phyloP scores from a whole-genome alignment of 2,888 invertebrate genomes.

The Cistogaster globosa region DNA sequence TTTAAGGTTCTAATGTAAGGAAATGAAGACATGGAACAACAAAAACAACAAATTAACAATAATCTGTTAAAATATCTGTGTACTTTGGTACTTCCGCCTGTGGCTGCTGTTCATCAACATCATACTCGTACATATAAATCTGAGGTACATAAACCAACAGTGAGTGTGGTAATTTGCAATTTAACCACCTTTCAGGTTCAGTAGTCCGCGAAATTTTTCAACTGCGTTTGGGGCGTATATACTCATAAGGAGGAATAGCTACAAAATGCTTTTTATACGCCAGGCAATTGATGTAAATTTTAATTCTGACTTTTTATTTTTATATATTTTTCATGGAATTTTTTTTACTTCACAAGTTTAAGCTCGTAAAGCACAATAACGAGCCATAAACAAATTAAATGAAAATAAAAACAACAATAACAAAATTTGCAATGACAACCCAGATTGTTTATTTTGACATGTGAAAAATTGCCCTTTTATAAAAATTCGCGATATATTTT shows the following conservation, averaged over 20 bases:
- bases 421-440: slow-evolving; percentile 63
- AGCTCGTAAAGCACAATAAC: slow-evolving; percentile 45
- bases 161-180: slow-evolving; percentile 82
- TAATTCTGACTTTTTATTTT: slow-evolving; percentile 45
- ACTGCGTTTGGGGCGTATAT: slow-evolving; percentile 32
- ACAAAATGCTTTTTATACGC: slow-evolving; percentile 60
- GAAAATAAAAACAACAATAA: slow-evolving; percentile 29
- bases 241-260: not conserved
- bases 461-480: slow-evolving; percentile 60
- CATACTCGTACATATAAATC: not conserved
- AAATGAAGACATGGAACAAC: slow-evolving; percentile 48
- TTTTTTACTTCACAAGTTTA: slow-evolving; percentile 27
- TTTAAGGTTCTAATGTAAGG: slow-evolving; percentile 59
- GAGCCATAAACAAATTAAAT: slow-evolving; percentile 68
- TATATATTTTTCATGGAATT: slow-evolving; percentile 41
- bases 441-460: slow-evolving; percentile 67
- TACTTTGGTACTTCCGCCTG: slow-evolving; percentile 64
- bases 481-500: slow-evolving; percentile 52
- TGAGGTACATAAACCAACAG: slow-evolving; percentile 37
- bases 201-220: slow-evolving; percentile 77
- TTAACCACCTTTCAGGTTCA: slow-evolving; percentile 83
- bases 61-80: slow-evolving; percentile 68
- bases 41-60: slow-evolving; percentile 66
- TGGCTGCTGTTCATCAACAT: slow-evolving; percentile 54
- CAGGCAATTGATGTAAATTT: slow-evolving; percentile 69